Conservation (phyloP, 2,888 invertebrate genomes). For the Exocentrus adspersus region DNA sequence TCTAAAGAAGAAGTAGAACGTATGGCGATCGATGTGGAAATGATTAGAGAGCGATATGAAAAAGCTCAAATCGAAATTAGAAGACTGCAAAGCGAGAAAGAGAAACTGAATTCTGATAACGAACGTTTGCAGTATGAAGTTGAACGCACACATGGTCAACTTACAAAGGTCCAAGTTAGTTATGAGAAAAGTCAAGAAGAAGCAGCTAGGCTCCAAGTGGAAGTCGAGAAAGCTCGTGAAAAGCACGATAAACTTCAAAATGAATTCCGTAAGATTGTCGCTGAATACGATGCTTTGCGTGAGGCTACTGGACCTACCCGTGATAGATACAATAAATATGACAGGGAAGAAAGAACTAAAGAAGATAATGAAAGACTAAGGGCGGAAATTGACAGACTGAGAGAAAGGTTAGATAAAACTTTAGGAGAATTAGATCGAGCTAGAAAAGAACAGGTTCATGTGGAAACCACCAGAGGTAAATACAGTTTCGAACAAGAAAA, state of each 20-base stretch:
- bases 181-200: constrained; percentile 93
- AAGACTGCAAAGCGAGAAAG: constrained; percentile 84
- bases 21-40: constrained; percentile 82
- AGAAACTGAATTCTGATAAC: constrained; percentile 84
- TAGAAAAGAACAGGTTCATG: constrained; percentile 78
- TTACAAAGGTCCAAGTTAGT: constrained; percentile 84
- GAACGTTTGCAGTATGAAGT: constrained; percentile 87
- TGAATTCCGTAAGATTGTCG: constrained; percentile 84
- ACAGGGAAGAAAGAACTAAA: constrained; percentile 74
- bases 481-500: constrained; percentile 80
- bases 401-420: constrained; percentile 83
- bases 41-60: constrained; percentile 88
- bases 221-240: constrained; percentile 90
- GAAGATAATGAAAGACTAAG: constrained; percentile 83
- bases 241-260: constrained; percentile 87
- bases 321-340: constrained; percentile 77
- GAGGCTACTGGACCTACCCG: constrained; percentile 79
- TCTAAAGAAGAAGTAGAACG: constrained; percentile 86
- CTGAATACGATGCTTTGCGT: constrained; percentile 80
- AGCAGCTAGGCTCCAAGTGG: constrained; percentile 84
- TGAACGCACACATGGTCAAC: constrained; percentile 87
- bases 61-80: constrained; percentile 87
- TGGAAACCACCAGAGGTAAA: constrained; percentile 82
- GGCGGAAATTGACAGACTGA: constrained; percentile 82
- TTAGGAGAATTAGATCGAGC: constrained; percentile 82